A percentile compares a stretch with the other conserved stretches of the same genome.
Conservation (phyloP, 2,888 invertebrate species). For the Euplexia lucipara region DNA sequence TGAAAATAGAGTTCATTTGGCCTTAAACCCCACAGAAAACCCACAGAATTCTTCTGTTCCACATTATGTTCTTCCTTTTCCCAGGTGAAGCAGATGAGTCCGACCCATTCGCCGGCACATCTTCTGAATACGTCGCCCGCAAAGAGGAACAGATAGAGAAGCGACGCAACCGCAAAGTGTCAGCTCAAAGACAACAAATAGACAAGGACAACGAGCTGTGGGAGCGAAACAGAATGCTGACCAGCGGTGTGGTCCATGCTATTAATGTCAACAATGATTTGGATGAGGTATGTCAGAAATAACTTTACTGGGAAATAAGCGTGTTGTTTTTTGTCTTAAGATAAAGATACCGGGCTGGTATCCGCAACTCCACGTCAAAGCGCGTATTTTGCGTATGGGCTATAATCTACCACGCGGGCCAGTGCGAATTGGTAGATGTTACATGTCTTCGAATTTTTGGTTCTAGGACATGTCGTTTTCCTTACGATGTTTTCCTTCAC, state of each 20-base stretch:
- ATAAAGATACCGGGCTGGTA: too few species aligned
- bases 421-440: too few species aligned
- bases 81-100: conserved; percentile 96
- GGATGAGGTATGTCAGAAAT: conserved; percentile 92
- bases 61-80: background rate
- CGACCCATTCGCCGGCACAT: conserved; percentile 97
- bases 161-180: conserved; percentile 97
- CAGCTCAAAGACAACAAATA: conserved; percentile 98
- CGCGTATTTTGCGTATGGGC: too few species aligned
- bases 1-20: background rate
- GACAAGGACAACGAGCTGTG: conserved; percentile 99
- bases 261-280: conserved; percentile 97
- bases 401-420: too few species aligned
- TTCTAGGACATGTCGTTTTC: too few species aligned
- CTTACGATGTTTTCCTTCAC: too few species aligned
- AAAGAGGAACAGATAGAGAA: conserved; percentile 98
- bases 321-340: too few species aligned
- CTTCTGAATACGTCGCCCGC: conserved; percentile 97
- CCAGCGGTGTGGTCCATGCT: conserved; percentile 97
- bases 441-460: too few species aligned
- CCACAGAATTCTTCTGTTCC: background rate
- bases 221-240: conserved; percentile 99
- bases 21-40: background rate
- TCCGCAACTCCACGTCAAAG: too few species aligned
- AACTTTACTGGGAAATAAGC: too few species aligned